phyloP scores from a whole-genome alignment of 2,113 vertebrate genomes.

The Spheniscus mendiculus region DNA sequence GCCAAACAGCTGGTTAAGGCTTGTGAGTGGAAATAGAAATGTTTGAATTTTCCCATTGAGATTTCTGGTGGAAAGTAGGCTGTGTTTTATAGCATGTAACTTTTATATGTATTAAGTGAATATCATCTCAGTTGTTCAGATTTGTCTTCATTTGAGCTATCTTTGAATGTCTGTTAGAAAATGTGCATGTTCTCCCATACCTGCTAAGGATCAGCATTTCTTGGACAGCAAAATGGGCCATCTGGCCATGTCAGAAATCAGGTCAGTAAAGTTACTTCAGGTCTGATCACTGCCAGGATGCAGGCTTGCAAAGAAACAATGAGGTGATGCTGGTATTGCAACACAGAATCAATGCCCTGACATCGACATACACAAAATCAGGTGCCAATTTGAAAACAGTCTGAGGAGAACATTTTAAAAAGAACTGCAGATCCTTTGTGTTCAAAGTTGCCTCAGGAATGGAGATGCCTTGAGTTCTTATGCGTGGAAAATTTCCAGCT shows the following conservation, averaged over 20 bases:
- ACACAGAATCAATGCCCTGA: not conserved
- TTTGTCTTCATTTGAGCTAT: not conserved
- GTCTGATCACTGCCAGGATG: not conserved
- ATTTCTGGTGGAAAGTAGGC: not conserved
- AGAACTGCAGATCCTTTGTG: not conserved
- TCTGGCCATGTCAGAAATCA: not conserved
- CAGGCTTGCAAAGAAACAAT: not conserved
- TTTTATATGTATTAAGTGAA: not conserved
- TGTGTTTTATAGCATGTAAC: not conserved
- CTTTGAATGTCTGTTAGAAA: not conserved
- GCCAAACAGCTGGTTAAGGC: not conserved
- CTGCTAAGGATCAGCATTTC: not conserved
- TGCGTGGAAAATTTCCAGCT: not conserved
- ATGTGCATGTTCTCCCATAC: not conserved
- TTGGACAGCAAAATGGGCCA: not conserved
- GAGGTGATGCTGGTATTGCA: not conserved
- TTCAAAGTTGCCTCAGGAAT: not conserved
- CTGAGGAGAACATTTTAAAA: not conserved
- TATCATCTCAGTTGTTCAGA: not conserved
- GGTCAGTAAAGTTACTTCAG: not conserved
- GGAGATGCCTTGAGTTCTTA: not conserved
- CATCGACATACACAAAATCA: not conserved
- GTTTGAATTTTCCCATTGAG: not conserved
- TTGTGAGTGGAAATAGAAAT: constrained; percentile 15
- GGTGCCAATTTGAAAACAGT: not conserved